Conservation (phyloP, 2,888 invertebrate genomes). For the Diplazon laetatorius region DNA sequence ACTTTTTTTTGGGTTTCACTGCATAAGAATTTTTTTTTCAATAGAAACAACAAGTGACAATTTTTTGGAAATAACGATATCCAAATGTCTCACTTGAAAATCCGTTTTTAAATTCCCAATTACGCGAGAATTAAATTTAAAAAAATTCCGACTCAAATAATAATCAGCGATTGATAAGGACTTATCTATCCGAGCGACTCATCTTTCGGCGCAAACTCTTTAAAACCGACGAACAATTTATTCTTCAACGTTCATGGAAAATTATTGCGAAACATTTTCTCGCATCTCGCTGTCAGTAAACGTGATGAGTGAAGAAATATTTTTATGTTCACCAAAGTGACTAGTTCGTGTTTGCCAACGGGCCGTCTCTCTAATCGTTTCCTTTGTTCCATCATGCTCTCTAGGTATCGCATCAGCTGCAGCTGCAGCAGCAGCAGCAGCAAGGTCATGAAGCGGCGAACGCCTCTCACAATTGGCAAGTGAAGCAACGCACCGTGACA, state of each 20-base stretch:
- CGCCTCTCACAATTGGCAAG: slow-evolving; percentile 49
- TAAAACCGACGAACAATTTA: no score
- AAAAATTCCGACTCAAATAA: background rate
- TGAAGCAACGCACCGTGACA: background rate
- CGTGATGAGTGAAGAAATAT: background rate
- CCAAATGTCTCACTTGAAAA: no score
- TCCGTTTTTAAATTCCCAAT: no score
- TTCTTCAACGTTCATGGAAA: no score
- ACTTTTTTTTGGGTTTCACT: no score
- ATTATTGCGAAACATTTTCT: no score
- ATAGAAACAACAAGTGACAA: no score
- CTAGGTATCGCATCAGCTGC: background rate
- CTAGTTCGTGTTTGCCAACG: slow-evolving; percentile 8
- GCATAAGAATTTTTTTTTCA: no score
- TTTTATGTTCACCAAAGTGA: background rate
- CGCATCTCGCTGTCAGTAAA: background rate
- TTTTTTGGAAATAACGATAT: no score
- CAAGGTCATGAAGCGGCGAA: slow-evolving; percentile 39
- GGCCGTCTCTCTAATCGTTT: slow-evolving; percentile 2
- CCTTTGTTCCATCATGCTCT: slow-evolving; percentile 19
- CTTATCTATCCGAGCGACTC: no score
- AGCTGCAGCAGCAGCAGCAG: background rate
- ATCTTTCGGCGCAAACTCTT: background rate
- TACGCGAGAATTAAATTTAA: background rate
- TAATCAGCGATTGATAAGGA: background rate